Evolutionary conservation across 2,113 vertebrate genomes (phyloP), one percentile per base, ranked within the genome.

Genomic region (Crotalus tigris): DNA sequence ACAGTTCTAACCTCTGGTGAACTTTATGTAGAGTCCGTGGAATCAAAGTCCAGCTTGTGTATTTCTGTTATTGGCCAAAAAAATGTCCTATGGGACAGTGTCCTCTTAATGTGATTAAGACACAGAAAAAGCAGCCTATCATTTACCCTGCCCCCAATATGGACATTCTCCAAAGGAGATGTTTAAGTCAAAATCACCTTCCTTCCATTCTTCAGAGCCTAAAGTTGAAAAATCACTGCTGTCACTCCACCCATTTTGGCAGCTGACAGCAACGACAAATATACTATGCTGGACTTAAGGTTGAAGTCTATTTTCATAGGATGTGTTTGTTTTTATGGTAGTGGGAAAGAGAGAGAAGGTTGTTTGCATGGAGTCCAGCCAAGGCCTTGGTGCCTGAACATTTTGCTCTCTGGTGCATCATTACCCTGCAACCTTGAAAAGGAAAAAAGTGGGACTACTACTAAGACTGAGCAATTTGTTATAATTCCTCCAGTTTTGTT

Each of bases 291-390:
- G 17, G 92, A 46, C 33, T 49, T 9, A 58, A 64, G 86, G 64
- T 33, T 89, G 64, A 92, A 89, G 92, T 92, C 92, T 87, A 85
- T 58, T 92, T 69, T 89, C 87, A 49, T 46, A 46, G 33, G 5
- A 29, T 19, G 51, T 89, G 53, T 92, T 92, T 89, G 64, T 89
- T 92, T 81, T 85, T 54, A 15, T 44, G 49, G 6, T 64, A 46
- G 39, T 17, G 24, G 87, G 39, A 85, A 5, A 58, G 24, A n/a
- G 69, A 33, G 69, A 69, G 24, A 4, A 85, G 33, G 39, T 54
- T 92, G 64, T 89, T 92, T 89, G 39, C 87, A 49, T 88, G 57
- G 81, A 89, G 39, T 54, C 86, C 53, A 24, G 87, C 33, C 87
- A 92, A 57, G 64, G 64, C 53, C 92, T 33, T 85, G 26, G 17